phyloP scores from a whole-genome alignment of 2,113 vertebrate genomes.

The Gyps fulvus region DNA sequence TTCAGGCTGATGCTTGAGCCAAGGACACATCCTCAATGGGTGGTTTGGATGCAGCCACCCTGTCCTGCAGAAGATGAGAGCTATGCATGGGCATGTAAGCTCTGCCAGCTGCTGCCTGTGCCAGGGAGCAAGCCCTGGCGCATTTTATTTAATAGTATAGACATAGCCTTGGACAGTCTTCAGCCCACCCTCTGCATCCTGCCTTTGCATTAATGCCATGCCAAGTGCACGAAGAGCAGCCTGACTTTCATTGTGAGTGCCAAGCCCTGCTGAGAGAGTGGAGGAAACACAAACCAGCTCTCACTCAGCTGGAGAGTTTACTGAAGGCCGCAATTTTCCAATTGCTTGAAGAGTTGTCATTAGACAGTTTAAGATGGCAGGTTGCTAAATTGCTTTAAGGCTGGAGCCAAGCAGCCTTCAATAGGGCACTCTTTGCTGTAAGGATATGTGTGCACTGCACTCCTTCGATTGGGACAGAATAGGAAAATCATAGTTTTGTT shows the following conservation, averaged over 20 bases:
- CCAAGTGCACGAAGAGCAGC: neutral
- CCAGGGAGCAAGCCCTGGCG: neutral
- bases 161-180: neutral
- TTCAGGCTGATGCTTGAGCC: neutral
- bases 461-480: neutral
- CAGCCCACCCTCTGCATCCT: neutral
- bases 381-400: slow-evolving; percentile 25
- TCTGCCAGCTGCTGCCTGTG: neutral
- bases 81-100: neutral
- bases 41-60: neutral
- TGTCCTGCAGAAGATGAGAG: neutral
- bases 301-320: slow-evolving; percentile 48
- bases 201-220: neutral
- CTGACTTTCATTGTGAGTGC: neutral
- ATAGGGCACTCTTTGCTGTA: neutral
- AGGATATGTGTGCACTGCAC: fast-evolving
- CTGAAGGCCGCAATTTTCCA: slow-evolving; percentile 41
- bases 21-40: fast-evolving
- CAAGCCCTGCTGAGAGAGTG: neutral
- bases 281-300: neutral
- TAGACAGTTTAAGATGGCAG: slow-evolving; percentile 51
- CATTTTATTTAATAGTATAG: neutral
- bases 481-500: neutral
- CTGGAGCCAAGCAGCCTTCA: slow-evolving; percentile 21
- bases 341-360: slow-evolving; percentile 61